phyloP scores from a whole-genome alignment of 2,113 vertebrate species.

The Thamnophis sirtalis region DNA sequence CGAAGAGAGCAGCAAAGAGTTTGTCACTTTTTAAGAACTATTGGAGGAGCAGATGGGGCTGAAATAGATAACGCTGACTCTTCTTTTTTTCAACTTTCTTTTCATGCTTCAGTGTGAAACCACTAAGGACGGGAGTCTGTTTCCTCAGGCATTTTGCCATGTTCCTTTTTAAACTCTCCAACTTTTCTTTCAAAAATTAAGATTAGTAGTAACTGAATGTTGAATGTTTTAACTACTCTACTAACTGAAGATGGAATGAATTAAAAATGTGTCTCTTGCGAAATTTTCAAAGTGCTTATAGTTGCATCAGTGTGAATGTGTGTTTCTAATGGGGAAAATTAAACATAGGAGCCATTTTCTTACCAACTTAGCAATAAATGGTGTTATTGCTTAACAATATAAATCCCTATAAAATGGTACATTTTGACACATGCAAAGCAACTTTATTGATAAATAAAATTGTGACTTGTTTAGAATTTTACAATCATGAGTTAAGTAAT shows the following conservation, averaged over 20 bases:
- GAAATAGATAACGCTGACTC: neutral
- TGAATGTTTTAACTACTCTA: neutral
- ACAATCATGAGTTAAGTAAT: neutral
- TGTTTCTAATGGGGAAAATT: neutral
- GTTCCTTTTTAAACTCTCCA: neutral
- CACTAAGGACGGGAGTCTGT: neutral
- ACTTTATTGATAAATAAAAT: neutral
- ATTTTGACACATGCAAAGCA: neutral
- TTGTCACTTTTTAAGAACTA: neutral
- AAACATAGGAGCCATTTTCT: neutral
- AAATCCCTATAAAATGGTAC: neutral
- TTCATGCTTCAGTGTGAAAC: neutral
- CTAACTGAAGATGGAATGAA: neutral
- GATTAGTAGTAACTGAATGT: neutral
- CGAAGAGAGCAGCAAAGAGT: neutral
- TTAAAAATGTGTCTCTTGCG: neutral
- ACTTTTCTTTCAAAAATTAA: neutral
- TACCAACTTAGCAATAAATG: neutral
- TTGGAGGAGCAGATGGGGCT: neutral
- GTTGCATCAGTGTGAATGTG: neutral
- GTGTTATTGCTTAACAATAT: neutral
- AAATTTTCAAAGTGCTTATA: neutral
- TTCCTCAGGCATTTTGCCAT: conserved; percentile 9
- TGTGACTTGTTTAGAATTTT: neutral
- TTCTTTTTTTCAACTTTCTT: neutral